Percentiles rank a stretch among this genome's conserved stretches.
Conservation (phyloP, 2,888 invertebrate species). For the Epistrophe eligans region DNA sequence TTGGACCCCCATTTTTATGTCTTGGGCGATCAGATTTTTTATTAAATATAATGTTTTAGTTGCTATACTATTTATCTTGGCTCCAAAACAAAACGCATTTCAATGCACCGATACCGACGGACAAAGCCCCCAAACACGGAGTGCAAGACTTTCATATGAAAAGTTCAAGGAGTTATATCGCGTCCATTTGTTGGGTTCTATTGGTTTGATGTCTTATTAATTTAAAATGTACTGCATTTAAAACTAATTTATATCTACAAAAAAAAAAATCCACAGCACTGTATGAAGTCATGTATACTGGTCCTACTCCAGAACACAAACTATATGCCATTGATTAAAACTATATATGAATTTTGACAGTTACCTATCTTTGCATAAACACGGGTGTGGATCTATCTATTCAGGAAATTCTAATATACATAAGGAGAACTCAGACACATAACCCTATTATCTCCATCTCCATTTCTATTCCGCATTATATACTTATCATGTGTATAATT, state of each 20-base stretch:
- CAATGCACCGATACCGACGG: no score
- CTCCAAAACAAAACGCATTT: no score
- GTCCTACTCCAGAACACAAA: constrained; percentile 6
- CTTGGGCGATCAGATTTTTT: no score
- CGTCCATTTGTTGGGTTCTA: no score
- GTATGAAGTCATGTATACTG: not conserved
- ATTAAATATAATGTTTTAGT: no score
- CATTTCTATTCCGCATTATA: not conserved
- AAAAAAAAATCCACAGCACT: not conserved
- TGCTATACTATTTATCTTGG: no score
- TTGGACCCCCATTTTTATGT: no score
- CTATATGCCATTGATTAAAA: constrained; percentile 30
- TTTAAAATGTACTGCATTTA: not conserved
- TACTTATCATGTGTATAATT: constrained; percentile 41
- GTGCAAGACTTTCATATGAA: no score
- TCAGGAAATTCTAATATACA: not conserved
- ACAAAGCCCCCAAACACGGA: no score
- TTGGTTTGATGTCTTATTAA: no score
- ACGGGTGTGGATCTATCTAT: not conserved
- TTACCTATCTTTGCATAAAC: not conserved
- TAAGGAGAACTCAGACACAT: not conserved
- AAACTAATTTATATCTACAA: no score
- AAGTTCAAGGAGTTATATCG: no score
- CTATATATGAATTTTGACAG: constrained; percentile 61
- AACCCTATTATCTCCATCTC: not conserved